These are phyloP conservation scores for Eupeodes luniger DNA, from an alignment of 2,888 invertebrate species.

Conservation along the genomic window DNA sequence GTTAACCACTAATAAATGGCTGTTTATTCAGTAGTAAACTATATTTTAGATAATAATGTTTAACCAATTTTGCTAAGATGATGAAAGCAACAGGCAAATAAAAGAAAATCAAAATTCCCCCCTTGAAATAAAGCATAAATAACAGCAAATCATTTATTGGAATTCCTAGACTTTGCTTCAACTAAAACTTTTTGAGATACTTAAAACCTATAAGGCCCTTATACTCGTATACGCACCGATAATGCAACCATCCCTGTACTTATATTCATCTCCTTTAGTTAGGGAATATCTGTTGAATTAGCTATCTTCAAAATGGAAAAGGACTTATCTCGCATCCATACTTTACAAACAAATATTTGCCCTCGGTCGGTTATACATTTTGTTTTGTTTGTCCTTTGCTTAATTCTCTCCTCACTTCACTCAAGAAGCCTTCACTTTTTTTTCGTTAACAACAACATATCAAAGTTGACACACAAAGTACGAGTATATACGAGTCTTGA, in stretches of 20 bases:
- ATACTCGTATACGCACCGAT: no score
- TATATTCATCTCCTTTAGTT: neutral
- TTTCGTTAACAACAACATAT: neutral
- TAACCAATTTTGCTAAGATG: no score
- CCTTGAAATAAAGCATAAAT: no score
- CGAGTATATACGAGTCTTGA: neutral
- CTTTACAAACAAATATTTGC: conserved; percentile 54
- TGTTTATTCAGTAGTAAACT: no score
- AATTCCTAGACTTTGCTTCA: no score
- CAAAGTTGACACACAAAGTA: conserved; percentile 23
- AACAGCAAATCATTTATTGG: no score
- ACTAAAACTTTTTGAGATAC: no score
- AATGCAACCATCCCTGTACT: neutral
- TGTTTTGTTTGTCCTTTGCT: conserved; percentile 9
- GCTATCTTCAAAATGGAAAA: conserved; percentile 35
- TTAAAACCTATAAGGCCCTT: no score
- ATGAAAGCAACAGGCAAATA: no score
- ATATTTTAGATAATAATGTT: no score
- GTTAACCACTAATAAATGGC: no score
- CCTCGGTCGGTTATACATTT: conserved; percentile 14
- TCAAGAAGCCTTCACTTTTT: neutral
- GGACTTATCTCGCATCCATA: conserved; percentile 45
- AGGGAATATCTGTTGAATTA: conserved; percentile 23
- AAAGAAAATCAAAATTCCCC: no score
- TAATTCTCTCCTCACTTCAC: neutral